Percentiles rank a stretch among this genome's conserved stretches.
Evolutionary conservation across 2,888 invertebrate species (phyloP).

Genomic region (Pammene aurita): DNA sequence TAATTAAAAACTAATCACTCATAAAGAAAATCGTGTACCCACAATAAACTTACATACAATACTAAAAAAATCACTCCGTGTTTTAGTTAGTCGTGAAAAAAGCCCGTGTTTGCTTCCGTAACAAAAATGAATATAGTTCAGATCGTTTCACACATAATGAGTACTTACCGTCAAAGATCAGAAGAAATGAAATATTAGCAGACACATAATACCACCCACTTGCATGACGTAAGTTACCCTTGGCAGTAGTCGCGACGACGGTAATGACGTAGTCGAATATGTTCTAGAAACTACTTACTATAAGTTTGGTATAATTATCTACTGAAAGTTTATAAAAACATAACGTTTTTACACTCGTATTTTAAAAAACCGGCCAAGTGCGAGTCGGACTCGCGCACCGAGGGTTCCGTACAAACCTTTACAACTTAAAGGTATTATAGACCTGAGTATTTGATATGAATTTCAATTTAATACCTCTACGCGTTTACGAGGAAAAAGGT

Average conservation of each 20-base stretch:
- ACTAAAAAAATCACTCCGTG: no score
- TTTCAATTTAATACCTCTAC: no score
- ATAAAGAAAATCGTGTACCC: no score
- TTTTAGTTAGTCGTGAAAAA: no score
- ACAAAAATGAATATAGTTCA: background rate
- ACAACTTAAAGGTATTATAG: no score
- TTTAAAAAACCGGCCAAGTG: background rate
- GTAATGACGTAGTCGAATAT: constrained; percentile 64
- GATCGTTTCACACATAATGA: constrained; percentile 16
- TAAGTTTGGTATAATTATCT: constrained; percentile 37
- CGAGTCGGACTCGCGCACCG: no score
- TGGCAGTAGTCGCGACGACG: constrained; percentile 73
- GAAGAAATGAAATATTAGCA: constrained; percentile 28
- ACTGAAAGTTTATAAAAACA: constrained; percentile 1
- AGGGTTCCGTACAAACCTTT: no score
- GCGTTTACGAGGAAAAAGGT: no score
- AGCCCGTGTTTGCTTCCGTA: background rate
- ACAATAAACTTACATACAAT: no score
- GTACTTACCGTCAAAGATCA: constrained; percentile 20
- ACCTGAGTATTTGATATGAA: no score
- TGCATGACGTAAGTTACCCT: constrained; percentile 59
- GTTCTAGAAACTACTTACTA: constrained; percentile 61
- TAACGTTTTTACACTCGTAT: constrained; percentile 2
- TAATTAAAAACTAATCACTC: no score
- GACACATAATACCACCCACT: constrained; percentile 54